Evolutionary conservation across 2,113 vertebrate species (phyloP).

Genomic region (Myiozetetes cayanensis): DNA sequence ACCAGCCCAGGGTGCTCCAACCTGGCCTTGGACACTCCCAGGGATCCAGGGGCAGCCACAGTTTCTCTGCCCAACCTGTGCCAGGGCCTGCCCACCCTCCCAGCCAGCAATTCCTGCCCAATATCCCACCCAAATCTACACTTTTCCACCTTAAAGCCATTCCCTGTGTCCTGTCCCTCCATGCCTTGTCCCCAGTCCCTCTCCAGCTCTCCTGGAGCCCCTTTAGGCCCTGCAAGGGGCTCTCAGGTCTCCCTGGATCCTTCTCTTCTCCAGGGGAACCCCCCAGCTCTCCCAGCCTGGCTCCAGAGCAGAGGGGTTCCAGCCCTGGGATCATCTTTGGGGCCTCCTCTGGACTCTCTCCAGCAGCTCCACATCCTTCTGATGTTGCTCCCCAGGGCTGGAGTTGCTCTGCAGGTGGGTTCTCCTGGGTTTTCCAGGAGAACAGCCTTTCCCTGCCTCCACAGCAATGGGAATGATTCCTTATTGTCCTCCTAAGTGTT

Average conservation of each 20-base stretch:
- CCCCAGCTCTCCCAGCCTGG: background rate
- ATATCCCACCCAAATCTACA: too few species aligned
- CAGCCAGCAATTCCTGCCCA: background rate
- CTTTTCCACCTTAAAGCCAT: too few species aligned
- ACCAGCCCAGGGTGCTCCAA: too few species aligned
- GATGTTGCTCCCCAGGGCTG: rapidly evolving
- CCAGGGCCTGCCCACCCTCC: background rate
- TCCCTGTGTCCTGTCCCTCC: too few species aligned
- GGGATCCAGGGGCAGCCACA: too few species aligned
- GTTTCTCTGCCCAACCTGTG: too few species aligned
- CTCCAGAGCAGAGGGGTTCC: background rate
- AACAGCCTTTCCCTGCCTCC: background rate
- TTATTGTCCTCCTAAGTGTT: rapidly evolving
- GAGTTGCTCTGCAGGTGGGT: background rate
- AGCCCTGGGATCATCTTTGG: rapidly evolving
- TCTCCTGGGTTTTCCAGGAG: background rate
- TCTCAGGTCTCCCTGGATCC: background rate
- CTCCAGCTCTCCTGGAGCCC: background rate
- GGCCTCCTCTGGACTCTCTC: background rate
- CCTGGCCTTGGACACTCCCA: too few species aligned
- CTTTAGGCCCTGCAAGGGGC: background rate
- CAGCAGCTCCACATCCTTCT: background rate
- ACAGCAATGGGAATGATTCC: rapidly evolving
- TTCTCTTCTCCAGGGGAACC: background rate
- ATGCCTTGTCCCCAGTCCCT: background rate